phyloP scores from a whole-genome alignment of 2,113 vertebrate species.

The Phoenicopterus ruber region DNA sequence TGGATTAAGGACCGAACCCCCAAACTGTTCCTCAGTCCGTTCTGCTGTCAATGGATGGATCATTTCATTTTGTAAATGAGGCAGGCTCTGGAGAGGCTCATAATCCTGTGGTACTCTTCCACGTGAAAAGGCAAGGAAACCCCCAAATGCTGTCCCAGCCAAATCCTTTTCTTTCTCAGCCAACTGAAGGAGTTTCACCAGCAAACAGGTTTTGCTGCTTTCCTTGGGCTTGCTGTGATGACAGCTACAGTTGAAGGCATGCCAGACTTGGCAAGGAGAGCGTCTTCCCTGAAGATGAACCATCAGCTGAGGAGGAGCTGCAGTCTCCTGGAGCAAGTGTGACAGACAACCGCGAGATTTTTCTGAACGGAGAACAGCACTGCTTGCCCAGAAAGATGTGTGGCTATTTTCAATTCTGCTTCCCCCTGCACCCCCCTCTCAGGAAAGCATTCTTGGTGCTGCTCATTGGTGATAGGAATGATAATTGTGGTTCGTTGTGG shows the following conservation, averaged over 20 bases:
- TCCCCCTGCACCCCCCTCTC: not conserved
- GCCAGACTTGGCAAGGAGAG: not conserved
- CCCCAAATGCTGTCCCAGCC: not conserved
- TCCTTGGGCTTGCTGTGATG: not conserved
- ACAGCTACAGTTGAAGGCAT: not conserved
- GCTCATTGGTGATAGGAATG: not conserved
- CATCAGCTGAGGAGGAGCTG: not conserved
- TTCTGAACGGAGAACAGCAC: not conserved
- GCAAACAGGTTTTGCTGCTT: constrained; percentile 7
- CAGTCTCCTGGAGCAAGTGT: not conserved
- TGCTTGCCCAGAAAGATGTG: not conserved
- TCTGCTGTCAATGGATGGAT: not conserved
- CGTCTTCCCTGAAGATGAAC: not conserved
- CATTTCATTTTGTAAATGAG: not conserved
- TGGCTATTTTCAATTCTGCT: not conserved
- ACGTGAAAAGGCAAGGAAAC: not conserved
- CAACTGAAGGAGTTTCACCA: not conserved
- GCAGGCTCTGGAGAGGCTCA: not conserved
- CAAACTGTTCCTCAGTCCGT: not conserved
- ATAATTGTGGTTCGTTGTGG: not conserved
- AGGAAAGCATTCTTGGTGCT: not conserved
- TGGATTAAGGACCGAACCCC: not conserved
- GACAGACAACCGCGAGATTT: not conserved
- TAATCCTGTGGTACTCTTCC: not conserved
- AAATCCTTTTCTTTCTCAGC: not conserved